Evolutionary conservation across 2,888 invertebrate species (phyloP).

Genomic region (Sarcophaga caerulescens): DNA sequence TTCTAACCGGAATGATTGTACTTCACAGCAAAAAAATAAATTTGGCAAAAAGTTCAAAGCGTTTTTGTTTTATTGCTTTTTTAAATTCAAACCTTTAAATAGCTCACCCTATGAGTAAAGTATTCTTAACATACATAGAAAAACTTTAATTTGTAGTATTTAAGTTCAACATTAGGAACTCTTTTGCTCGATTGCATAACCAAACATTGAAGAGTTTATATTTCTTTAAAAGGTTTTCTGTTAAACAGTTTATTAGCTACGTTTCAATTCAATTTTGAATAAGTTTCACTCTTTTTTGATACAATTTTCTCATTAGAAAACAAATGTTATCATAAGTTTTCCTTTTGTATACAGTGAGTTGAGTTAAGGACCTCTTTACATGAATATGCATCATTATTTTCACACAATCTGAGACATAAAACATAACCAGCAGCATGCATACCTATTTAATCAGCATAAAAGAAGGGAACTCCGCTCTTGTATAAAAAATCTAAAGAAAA

Average conservation of each 20-base stretch:
- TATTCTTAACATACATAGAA: too few species aligned
- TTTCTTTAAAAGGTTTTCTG: too few species aligned
- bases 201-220: neutral
- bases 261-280: neutral
- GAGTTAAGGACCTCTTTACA: neutral
- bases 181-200: neutral
- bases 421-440: neutral
- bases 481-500: neutral
- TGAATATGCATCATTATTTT: constrained; percentile 22
- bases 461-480: neutral
- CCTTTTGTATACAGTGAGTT: neutral
- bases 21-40: too few species aligned
- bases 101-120: too few species aligned
- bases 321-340: constrained; percentile 3
- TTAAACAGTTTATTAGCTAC: neutral
- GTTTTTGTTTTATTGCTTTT: too few species aligned
- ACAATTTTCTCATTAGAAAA: neutral
- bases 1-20: too few species aligned
- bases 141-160: too few species aligned
- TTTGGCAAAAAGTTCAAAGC: too few species aligned
- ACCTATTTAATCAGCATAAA: too few species aligned
- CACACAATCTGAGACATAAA: constrained; percentile 31
- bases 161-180: neutral
- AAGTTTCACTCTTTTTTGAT: neutral
- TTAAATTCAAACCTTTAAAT: too few species aligned